Evolutionary conservation across 2,888 invertebrate species (phyloP), one percentile per base, ranked within the genome.

Genomic region (Campoplex nolae): DNA sequence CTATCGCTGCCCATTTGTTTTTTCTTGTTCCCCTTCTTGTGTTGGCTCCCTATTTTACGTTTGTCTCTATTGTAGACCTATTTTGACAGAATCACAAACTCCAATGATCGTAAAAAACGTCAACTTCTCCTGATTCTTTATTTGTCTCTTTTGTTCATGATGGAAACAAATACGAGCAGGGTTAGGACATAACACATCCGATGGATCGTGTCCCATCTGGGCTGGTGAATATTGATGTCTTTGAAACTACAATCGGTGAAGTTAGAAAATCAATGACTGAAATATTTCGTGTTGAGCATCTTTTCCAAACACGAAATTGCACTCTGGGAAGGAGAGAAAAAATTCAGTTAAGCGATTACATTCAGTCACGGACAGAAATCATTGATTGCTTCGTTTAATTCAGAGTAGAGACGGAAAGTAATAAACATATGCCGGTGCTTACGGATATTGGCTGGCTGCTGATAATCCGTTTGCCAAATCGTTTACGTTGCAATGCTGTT

Each of bases 1-100:
- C 79, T 70, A 85, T 79, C 75, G 68, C 45, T 67, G 67, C 70
- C 35, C 56, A 42, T 35, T 62, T 38, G 13, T 38, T 13, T 62
- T 54, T 62, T 6, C 38, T 71, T 74, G 28, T 67, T 74, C 65
- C 35, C 13, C 23, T 71, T 32, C 71, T 28, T 42, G 35, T 28
- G 51, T 32, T 48, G 23, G 3, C 78, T 78, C 54, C 28, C 48
- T 51, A 18, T 28, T 51, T 18, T 28, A 23, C 51, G 38, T 13
- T 13, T 35, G 48, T 18, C 8, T 16, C 48, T 51, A 18, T 58
- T 75, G 45, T 68, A 18, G 13, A 35, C 48, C 9, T 7, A 8
- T 67, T 67, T 77, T 16, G 28, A 23, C 48, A 8, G 28, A 77
- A 76, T 76, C n/a, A n/a, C 62, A 1, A 18, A n/a, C 11, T 32